These are phyloP conservation scores for Adrianichthys oophorus DNA, from an alignment of 2,797 vertebrate genomes.

Conservation along the genomic window DNA sequence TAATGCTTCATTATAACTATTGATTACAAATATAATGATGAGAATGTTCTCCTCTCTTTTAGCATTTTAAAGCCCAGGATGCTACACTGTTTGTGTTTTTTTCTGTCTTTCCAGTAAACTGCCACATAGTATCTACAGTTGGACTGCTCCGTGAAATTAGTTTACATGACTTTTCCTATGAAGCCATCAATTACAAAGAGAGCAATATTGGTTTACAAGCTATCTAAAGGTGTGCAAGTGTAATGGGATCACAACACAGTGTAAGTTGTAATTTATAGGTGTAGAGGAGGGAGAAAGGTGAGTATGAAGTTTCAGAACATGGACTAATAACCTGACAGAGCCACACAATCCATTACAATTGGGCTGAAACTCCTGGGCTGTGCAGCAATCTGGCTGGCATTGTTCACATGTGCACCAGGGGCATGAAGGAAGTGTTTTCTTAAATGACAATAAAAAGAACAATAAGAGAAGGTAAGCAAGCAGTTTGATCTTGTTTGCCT, in stretches of 20 bases:
- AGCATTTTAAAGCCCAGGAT: too few species aligned
- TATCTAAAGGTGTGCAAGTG: slow-evolving; percentile 22
- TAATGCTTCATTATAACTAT: too few species aligned
- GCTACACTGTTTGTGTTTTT: too few species aligned
- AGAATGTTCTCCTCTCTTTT: too few species aligned
- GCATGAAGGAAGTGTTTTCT: slow-evolving; percentile 70
- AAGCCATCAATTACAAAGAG: slow-evolving; percentile 1
- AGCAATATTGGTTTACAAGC: slow-evolving; percentile 21
- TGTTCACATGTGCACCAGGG: slow-evolving; percentile 44
- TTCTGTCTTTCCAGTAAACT: too few species aligned
- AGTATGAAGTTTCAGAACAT: slow-evolving; percentile 66
- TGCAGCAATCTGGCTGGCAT: slow-evolving; percentile 48
- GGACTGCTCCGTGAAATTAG: neutral
- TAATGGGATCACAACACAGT: slow-evolving; percentile 34
- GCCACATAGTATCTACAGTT: neutral
- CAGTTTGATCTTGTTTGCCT: slow-evolving; percentile 63
- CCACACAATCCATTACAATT: slow-evolving; percentile 67
- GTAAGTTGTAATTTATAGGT: slow-evolving; percentile 50
- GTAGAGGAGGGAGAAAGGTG: slow-evolving; percentile 36
- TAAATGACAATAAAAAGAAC: slow-evolving; percentile 74
- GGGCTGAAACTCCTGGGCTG: slow-evolving; percentile 41
- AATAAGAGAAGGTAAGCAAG: slow-evolving; percentile 62
- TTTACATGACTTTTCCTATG: neutral
- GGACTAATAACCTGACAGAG: slow-evolving; percentile 60
- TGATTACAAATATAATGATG: too few species aligned